These are phyloP conservation scores for Drosophila kambysellisi DNA, from an alignment of 2,888 invertebrate species.

Conservation along the genomic window DNA sequence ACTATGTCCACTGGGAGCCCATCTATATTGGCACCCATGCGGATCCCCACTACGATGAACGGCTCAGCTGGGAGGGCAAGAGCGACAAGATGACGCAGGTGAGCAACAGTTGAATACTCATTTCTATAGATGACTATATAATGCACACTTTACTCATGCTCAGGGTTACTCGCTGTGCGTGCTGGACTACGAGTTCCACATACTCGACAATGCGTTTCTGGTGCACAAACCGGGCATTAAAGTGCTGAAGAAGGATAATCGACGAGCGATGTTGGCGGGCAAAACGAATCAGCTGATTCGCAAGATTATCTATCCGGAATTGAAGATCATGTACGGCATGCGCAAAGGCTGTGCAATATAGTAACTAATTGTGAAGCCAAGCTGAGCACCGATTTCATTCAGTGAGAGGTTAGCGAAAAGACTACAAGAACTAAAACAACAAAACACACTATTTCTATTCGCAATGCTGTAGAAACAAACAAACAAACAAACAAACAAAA, in stretches of 20 bases:
- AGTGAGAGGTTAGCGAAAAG: conserved; percentile 54
- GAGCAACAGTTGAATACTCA: conserved; percentile 38
- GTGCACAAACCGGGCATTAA: conserved; percentile 97
- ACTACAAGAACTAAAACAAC: conserved; percentile 51
- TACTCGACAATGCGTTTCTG: conserved; percentile 96
- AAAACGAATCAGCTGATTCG: conserved; percentile 92
- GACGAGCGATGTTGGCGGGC: conserved; percentile 90
- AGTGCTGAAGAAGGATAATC: conserved; percentile 91
- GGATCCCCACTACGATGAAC: conserved; percentile 95
- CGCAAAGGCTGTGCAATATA: conserved; percentile 93
- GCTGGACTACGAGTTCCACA: conserved; percentile 96
- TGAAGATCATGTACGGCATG: conserved; percentile 93
- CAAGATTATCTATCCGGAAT: conserved; percentile 93
- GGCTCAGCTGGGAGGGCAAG: conserved; percentile 97
- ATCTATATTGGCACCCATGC: conserved; percentile 96
- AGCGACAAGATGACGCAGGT: conserved; percentile 99
- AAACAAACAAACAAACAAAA: background rate
- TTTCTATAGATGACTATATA: background rate
- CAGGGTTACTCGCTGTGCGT: conserved; percentile 96
- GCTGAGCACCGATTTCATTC: conserved; percentile 67
- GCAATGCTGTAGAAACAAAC: conserved; percentile 63
- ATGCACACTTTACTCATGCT: conserved; percentile 67
- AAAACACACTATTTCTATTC: conserved; percentile 61
- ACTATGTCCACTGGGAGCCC: conserved; percentile 95
- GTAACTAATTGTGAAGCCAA: conserved; percentile 84